Percentiles rank a stretch among this genome's conserved stretches.
These are phyloP conservation scores for Pyrgus malvae DNA, from an alignment of 2,888 invertebrate species.

Conservation along the genomic window DNA sequence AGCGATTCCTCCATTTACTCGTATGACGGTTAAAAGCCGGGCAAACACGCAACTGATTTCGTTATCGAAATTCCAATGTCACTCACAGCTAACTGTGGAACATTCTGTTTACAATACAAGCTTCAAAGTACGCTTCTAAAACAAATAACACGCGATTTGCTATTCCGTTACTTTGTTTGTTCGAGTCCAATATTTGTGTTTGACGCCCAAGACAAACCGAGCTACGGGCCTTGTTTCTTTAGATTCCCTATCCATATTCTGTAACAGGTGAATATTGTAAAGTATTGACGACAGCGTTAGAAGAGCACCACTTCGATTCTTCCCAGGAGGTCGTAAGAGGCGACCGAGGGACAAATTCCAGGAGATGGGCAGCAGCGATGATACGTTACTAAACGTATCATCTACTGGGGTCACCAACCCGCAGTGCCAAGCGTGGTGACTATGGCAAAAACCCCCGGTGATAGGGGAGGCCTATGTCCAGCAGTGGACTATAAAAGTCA, in stretches of 20 bases:
- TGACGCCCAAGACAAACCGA: constrained; percentile 68
- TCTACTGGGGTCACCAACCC: no score
- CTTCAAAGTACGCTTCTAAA: constrained; percentile 64
- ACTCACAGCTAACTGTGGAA: constrained; percentile 70
- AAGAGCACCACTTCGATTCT: no score
- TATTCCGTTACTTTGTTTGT: constrained; percentile 71
- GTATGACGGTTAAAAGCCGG: constrained; percentile 25
- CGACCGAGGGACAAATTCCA: no score
- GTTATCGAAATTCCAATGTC: constrained; percentile 54
- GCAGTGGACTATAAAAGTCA: no score
- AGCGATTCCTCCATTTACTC: constrained; percentile 3
- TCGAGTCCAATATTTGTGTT: constrained; percentile 74
- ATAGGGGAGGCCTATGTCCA: no score
- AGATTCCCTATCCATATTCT: constrained; percentile 9
- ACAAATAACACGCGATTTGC: constrained; percentile 73
- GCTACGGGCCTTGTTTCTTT: constrained; percentile 41
- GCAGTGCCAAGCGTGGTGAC: no score
- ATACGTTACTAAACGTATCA: no score
- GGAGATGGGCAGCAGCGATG: no score
- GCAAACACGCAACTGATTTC: constrained; percentile 41
- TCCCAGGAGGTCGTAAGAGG: no score
- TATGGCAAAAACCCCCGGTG: no score
- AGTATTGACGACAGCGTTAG: no score
- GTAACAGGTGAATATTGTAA: constrained; percentile 8
- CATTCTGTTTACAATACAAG: constrained; percentile 66